Evolutionary conservation across 2,888 invertebrate genomes (phyloP).

Genomic region (Acleris literana): DNA sequence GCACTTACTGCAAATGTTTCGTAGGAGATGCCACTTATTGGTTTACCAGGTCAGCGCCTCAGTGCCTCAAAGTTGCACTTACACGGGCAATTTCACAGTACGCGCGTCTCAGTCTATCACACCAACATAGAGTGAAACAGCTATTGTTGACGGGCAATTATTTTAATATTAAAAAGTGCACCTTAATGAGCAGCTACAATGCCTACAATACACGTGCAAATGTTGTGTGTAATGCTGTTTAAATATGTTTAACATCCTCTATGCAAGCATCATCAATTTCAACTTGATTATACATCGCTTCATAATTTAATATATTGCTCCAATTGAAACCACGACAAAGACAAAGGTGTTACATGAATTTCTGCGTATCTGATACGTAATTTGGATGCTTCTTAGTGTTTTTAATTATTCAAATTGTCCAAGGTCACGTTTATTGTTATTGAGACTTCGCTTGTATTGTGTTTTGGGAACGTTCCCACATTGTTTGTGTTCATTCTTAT

Average conservation of each 20-base stretch:
- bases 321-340: background rate
- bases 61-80: no score
- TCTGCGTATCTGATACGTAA: background rate
- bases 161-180: no score
- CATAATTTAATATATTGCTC: background rate
- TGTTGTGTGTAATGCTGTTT: background rate
- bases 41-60: no score
- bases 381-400: background rate
- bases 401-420: constrained; percentile 3
- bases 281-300: background rate
- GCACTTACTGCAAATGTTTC: no score
- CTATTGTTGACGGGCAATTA: no score
- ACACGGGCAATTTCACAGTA: no score
- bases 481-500: background rate
- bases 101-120: no score
- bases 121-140: no score
- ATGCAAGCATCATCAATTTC: no score
- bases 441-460: background rate
- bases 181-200: no score
- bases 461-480: constrained; percentile 13
- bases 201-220: background rate
- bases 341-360: background rate
- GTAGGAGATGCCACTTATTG: no score
- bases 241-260: background rate
- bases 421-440: constrained; percentile 7